Conservation (phyloP, 2,888 invertebrate genomes). For the Rhyacophila evoluta region DNA sequence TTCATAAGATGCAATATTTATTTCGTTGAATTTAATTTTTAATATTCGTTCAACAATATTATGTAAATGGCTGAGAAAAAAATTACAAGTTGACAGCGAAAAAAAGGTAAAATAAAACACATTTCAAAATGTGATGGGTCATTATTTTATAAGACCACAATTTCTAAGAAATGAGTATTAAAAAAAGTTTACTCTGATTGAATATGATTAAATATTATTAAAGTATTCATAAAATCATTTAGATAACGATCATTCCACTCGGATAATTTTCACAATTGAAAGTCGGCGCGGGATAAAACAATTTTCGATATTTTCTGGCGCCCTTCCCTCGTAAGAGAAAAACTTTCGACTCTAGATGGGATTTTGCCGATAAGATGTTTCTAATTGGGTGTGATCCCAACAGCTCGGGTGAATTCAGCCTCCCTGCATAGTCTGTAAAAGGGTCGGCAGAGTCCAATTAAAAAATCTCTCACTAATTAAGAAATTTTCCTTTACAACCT, state of each 20-base stretch:
- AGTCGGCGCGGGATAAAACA: not conserved
- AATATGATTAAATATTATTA: conserved; percentile 15
- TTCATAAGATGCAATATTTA: no score
- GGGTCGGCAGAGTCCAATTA: conserved; percentile 12
- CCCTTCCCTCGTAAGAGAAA: not conserved
- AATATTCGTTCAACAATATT: no score
- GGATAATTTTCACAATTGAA: conserved; percentile 14
- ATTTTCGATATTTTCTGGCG: conserved; percentile 20
- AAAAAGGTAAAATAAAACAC: no score
- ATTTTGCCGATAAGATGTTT: conserved; percentile 22
- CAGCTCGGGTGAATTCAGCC: not conserved
- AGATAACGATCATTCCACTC: conserved; percentile 18
- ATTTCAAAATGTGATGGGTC: not conserved
- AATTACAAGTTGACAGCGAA: no score
- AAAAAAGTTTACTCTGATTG: conserved; percentile 1
- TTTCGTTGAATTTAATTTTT: no score
- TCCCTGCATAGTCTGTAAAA: conserved; percentile 6
- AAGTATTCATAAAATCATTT: conserved; percentile 22
- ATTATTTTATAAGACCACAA: not conserved
- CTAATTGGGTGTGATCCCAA: conserved; percentile 24
- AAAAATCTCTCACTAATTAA: conserved; percentile 6
- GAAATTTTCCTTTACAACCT: conserved; percentile 8
- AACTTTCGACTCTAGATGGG: conserved; percentile 21
- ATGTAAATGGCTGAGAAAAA: no score
- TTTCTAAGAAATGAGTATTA: not conserved